Evolutionary conservation across 2,888 invertebrate species (phyloP), one percentile per base, ranked within the genome.

Genomic region (Sepiola atlantica): DNA sequence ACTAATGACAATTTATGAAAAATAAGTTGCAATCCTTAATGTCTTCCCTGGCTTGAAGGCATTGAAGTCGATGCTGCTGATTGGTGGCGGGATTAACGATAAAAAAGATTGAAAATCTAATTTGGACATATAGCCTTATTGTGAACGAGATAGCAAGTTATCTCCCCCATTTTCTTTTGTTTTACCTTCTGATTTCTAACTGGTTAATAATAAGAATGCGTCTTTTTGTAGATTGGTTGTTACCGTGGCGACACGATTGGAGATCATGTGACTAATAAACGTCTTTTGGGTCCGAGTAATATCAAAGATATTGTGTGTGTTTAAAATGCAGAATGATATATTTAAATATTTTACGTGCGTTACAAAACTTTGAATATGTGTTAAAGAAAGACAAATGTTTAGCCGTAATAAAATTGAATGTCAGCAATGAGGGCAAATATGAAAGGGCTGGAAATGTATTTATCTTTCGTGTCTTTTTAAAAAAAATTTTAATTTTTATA

Each of bases 231-330:
- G 77, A 77, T 77, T 77, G 77, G 14, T 77, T 77, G 77, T 77
- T 77, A n/a, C 77, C 24, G 61, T 61, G 61, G 61, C 21, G 61
- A 61, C 28, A 10, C 61, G n/a, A 77, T 16, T 32, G 77, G 77
- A 77, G 77, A 77, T 77, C 32, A 77, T 77, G n/a, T 77, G n/a
- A 77, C 77, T 77, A 77, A 77, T 61, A 61, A 61, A 61, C 12
- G 77, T 77, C 77, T 77, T 77, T 77, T 77, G 77, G 77, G n/a
- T 77, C n/a, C n/a, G 77, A 32, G n/a, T 77, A 77, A 77, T 77
- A n/a, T n/a, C n/a, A 77, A 77, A 77, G 77, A 77, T 77, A n/a
- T 77, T 77, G 32, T 14, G 32, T 77, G n/a, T n/a, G n/a, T n/a
- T n/a, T 77, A 77, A 77, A 77, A 16, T 77, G 16, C 77, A 77